Base-by-base conservation (phyloP, 1,140 invertebrate genomes). In the Chymomyza costata region DNA sequence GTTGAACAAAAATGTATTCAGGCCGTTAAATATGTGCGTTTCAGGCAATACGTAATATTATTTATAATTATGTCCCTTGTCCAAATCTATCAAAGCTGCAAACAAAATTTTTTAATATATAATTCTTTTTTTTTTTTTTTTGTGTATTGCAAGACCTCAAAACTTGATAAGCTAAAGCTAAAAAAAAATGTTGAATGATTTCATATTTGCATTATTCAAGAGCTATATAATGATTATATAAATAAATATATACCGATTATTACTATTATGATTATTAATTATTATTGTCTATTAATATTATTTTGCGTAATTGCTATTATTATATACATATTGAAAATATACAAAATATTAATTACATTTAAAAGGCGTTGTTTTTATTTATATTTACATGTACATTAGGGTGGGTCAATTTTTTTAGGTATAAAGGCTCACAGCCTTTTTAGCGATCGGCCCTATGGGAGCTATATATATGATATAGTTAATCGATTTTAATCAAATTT, bases 271-370 rank as follows among this genome's bases (percentile, higher is more conserved):
- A 60, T 60, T 57, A 62, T 62, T 45, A 52, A 55, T 61, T 61
- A 55, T 65, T 61, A 61, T 56, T 65, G 62, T 65, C 58, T 64
- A 64, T 64, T 65, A 65, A 65, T 61, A 65, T 65, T 61, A 65
- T 65, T 65, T 65, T 61, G 57, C 56, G 62, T 65, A 65, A 65
- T 65, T 65, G 61, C 57, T 71, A 21, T 49, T 7, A 39, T 19
- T 63, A 52, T 64, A 54, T 55, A 64, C 45, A 64, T 67, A 64
- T 67, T 70, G 60, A 67, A 65, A 55, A 64, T 56, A 73, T 64
- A 73, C 52, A 50, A 55, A 67, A 38, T 63, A 71, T 47, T 59
- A 59, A 62, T 55, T 59, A 61, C 37, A 61, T 56, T 55, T 65
- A 32, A 38, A 49, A 39, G 21, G 25, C 10, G 18, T n/a, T 11